Conservation (phyloP, 1,140 invertebrate genomes). For the Megalonaias nervosa region DNA sequence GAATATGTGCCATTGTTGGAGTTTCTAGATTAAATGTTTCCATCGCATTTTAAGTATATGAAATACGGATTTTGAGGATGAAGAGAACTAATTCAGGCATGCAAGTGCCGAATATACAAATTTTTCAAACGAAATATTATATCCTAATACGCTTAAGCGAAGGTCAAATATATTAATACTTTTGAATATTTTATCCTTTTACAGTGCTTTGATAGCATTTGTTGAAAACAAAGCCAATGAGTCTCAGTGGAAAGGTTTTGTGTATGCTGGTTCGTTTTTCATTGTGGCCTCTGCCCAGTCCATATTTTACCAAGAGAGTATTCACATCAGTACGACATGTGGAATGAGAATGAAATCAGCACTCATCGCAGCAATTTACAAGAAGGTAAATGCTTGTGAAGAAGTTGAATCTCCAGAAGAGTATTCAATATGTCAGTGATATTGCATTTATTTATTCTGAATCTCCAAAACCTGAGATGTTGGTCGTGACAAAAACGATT, state of each 20-base stretch:
- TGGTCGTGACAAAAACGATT: neutral
- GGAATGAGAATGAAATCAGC: slow-evolving; percentile 93
- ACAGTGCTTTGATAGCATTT: slow-evolving; percentile 5
- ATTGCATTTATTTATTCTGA: neutral
- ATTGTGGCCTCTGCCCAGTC: slow-evolving; percentile 57
- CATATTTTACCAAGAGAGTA: slow-evolving; percentile 65
- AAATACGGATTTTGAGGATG: too few relatives aligned
- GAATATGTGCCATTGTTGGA: too few relatives aligned
- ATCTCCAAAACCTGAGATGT: too few relatives aligned
- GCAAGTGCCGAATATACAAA: too few relatives aligned
- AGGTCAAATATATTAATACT: too few relatives aligned
- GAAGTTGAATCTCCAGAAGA: neutral
- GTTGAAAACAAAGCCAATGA: slow-evolving; percentile 17
- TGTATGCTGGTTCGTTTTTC: slow-evolving; percentile 65
- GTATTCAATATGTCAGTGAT: neutral
- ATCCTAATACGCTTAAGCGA: too few relatives aligned
- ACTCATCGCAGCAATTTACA: slow-evolving; percentile 93
- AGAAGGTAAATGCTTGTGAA: slow-evolving; percentile 77
- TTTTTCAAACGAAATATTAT: too few relatives aligned
- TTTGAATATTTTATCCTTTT: neutral
- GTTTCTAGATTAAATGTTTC: too few relatives aligned
- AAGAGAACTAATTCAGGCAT: too few relatives aligned
- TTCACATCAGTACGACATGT: slow-evolving; percentile 76
- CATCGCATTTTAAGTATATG: too few relatives aligned
- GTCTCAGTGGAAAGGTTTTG: slow-evolving; percentile 69